Conservation (phyloP, 2,888 invertebrate species). For the Phrixothrix hirtus region DNA sequence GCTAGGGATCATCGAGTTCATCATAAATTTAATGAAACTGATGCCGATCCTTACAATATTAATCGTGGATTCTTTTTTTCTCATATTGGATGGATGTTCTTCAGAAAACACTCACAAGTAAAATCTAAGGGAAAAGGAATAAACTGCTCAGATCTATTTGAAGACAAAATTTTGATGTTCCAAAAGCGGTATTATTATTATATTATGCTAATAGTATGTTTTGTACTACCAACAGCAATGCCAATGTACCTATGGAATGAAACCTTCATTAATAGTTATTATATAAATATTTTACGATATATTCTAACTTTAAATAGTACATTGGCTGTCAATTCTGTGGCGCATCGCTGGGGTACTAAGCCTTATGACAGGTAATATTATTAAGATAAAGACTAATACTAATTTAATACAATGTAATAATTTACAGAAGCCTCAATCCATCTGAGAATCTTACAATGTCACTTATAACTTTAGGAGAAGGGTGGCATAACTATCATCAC, state of each 20-base stretch:
- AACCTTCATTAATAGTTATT: slow-evolving; percentile 66
- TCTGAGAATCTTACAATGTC: slow-evolving; percentile 72
- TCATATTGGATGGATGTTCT: slow-evolving; percentile 92
- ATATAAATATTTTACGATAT: slow-evolving; percentile 77
- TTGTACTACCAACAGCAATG: slow-evolving; percentile 73
- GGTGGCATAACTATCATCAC: slow-evolving; percentile 89
- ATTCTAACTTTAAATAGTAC: slow-evolving; percentile 80
- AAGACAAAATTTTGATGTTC: slow-evolving; percentile 81
- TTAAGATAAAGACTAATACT: background rate
- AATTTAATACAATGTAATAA: background rate
- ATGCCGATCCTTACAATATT: slow-evolving; percentile 93
- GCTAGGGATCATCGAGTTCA: slow-evolving; percentile 82
- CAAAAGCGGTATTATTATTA: slow-evolving; percentile 84
- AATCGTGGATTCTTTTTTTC: slow-evolving; percentile 94
- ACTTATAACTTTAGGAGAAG: slow-evolving; percentile 72
- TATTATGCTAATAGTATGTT: slow-evolving; percentile 74
- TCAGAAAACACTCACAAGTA: slow-evolving; percentile 88
- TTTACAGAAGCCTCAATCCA: slow-evolving; percentile 66
- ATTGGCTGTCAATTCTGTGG: slow-evolving; percentile 89
- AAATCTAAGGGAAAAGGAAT: slow-evolving; percentile 82
- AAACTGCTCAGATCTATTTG: slow-evolving; percentile 80
- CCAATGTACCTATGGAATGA: slow-evolving; percentile 83
- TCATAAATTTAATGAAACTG: slow-evolving; percentile 91
- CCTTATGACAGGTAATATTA: slow-evolving; percentile 70
- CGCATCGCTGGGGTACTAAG: slow-evolving; percentile 78